A percentile compares a stretch with the other conserved stretches of the same genome.
Evolutionary conservation across 2,888 invertebrate genomes (phyloP).

Genomic region (Gastrophysa polygoni): DNA sequence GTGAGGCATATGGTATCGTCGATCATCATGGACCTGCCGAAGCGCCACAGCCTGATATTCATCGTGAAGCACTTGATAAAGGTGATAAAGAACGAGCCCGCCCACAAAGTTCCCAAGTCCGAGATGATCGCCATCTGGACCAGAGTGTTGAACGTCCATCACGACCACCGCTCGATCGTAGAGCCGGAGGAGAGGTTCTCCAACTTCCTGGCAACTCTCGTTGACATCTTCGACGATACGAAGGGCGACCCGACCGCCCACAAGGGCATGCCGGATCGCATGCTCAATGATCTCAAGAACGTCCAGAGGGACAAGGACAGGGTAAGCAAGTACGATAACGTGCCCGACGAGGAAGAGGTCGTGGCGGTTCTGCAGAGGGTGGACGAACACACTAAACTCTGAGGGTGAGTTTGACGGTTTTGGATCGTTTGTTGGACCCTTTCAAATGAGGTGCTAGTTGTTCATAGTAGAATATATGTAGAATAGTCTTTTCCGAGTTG

Average conservation of each 20-base stretch:
- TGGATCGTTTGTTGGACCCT: no score
- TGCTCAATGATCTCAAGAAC: constrained; percentile 39
- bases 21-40: constrained; percentile 43
- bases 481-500: no score
- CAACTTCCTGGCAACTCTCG: constrained; percentile 32
- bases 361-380: constrained; percentile 36
- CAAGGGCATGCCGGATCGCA: constrained; percentile 26
- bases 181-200: constrained; percentile 31
- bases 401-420: constrained; percentile 7
- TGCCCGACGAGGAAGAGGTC: constrained; percentile 34
- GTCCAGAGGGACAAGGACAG: constrained; percentile 39
- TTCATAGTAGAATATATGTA: no score
- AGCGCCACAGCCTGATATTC: constrained; percentile 46
- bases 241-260: constrained; percentile 25
- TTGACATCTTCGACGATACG: constrained; percentile 35
- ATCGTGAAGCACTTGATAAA: constrained; percentile 47
- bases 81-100: constrained; percentile 41
- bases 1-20: constrained; percentile 38
- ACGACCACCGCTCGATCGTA: constrained; percentile 13
- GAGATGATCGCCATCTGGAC: constrained; percentile 48
- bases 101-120: constrained; percentile 42
- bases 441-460: no score
- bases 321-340: constrained; percentile 42
- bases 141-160: constrained; percentile 36
- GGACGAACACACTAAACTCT: constrained; percentile 44